These are phyloP conservation scores for Sepioteuthis lessoniana DNA, from an alignment of 2,888 invertebrate species.

Conservation along the genomic window DNA sequence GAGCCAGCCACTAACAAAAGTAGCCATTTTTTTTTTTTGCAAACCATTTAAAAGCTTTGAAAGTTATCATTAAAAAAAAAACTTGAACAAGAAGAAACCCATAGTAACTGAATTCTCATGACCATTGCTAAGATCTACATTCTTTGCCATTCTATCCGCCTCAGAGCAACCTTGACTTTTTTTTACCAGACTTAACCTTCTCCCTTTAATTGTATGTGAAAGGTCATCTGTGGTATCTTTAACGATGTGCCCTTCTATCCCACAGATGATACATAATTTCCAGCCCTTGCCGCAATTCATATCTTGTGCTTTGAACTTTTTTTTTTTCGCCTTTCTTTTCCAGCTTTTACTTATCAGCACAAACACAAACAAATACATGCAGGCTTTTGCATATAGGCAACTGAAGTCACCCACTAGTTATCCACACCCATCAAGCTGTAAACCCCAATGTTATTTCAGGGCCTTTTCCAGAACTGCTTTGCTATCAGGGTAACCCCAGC, in stretches of 20 bases:
- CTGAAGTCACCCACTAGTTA: background rate
- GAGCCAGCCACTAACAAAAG: too few species aligned
- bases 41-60: background rate
- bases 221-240: background rate
- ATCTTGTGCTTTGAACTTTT: too few species aligned
- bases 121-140: background rate
- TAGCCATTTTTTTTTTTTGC: too few species aligned
- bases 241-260: too few species aligned
- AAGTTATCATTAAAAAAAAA: background rate
- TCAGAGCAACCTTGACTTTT: background rate
- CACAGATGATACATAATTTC: too few species aligned
- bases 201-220: background rate
- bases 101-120: background rate
- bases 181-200: background rate
- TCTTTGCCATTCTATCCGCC: background rate
- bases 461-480: background rate
- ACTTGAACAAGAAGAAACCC: background rate
- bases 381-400: background rate
- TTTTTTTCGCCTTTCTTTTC: too few species aligned
- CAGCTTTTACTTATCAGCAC: too few species aligned
- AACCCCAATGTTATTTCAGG: background rate
- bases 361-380: too few species aligned
- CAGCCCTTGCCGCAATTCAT: too few species aligned
- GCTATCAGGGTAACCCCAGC: background rate
- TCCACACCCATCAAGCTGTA: background rate